Percentiles rank a stretch among this genome's conserved stretches.
phyloP scores from a whole-genome alignment of 2,888 invertebrate genomes.

The Melanophora roralis region DNA sequence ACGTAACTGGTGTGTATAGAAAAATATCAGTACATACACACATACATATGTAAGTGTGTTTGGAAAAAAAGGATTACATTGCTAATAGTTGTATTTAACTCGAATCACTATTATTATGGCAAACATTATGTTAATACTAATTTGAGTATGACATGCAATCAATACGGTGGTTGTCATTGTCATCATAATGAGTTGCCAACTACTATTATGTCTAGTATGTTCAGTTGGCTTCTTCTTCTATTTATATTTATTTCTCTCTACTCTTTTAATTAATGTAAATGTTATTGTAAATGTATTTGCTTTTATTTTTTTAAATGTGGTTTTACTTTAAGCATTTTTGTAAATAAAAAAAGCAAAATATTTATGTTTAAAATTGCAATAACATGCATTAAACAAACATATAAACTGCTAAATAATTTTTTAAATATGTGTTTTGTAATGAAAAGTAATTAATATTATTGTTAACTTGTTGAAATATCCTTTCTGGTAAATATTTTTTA shows the following conservation, averaged over 20 bases:
- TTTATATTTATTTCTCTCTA: neutral
- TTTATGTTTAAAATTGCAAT: neutral
- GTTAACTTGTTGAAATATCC: neutral
- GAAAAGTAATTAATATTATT: constrained; percentile 17
- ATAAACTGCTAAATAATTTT: constrained; percentile 21
- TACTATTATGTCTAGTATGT: constrained; percentile 5
- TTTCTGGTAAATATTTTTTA: neutral
- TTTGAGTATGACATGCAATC: constrained; percentile 57
- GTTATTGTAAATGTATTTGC: constrained; percentile 43
- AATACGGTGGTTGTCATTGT: constrained; percentile 42
- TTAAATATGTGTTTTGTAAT: neutral
- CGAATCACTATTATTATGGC: neutral
- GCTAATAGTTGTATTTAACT: neutral
- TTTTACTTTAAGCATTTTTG: constrained; percentile 12
- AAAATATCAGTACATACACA: constrained; percentile 15
- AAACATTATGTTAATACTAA: constrained; percentile 50
- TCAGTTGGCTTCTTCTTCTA: no score
- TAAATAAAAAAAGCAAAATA: neutral
- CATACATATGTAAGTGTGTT: neutral
- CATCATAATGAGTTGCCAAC: constrained; percentile 3
- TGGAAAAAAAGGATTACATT: neutral
- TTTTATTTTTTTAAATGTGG: constrained; percentile 48
- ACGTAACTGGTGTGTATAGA: neutral
- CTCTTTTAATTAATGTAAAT: constrained; percentile 55
- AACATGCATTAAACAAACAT: constrained; percentile 32